A percentile compares a stretch with the other conserved stretches of the same genome.
phyloP scores from a whole-genome alignment of 2,888 invertebrate genomes.

The Limnephilus marmoratus region DNA sequence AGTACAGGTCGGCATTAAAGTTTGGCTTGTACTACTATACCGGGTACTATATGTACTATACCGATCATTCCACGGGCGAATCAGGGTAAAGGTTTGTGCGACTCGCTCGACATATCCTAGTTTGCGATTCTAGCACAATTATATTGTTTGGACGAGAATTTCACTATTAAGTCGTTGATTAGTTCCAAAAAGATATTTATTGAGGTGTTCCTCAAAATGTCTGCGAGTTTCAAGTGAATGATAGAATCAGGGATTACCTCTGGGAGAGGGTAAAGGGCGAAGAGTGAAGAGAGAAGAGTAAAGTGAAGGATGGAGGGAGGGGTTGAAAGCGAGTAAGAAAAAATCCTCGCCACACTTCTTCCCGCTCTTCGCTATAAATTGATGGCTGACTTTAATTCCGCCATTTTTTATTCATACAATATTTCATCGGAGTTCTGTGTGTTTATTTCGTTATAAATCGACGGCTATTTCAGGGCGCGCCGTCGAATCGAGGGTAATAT shows the following conservation, averaged over 20 bases:
- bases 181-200: too few relatives aligned
- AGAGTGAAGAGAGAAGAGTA: neutral
- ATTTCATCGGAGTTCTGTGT: slow-evolving; percentile 48
- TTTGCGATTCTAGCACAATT: too few relatives aligned
- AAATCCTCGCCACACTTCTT: neutral
- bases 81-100: too few relatives aligned
- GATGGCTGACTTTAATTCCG: slow-evolving; percentile 60
- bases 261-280: neutral
- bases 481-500: slow-evolving; percentile 25
- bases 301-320: neutral
- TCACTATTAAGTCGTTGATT: too few relatives aligned
- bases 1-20: too few relatives aligned
- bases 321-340: neutral
- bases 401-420: slow-evolving; percentile 61
- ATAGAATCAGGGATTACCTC: neutral
- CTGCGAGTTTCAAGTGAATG: too few relatives aligned
- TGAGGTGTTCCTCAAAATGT: too few relatives aligned
- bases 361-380: slow-evolving; percentile 48
- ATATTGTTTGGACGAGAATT: too few relatives aligned
- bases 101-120: too few relatives aligned
- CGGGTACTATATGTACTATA: too few relatives aligned
- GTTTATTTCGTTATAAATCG: slow-evolving; percentile 58
- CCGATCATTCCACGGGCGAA: too few relatives aligned
- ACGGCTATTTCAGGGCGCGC: slow-evolving; percentile 30
- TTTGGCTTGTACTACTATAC: too few relatives aligned